Percentiles rank a stretch among this genome's conserved stretches.
Evolutionary conservation across 2,888 invertebrate species (phyloP).

Genomic region (Drosophila rellima): DNA sequence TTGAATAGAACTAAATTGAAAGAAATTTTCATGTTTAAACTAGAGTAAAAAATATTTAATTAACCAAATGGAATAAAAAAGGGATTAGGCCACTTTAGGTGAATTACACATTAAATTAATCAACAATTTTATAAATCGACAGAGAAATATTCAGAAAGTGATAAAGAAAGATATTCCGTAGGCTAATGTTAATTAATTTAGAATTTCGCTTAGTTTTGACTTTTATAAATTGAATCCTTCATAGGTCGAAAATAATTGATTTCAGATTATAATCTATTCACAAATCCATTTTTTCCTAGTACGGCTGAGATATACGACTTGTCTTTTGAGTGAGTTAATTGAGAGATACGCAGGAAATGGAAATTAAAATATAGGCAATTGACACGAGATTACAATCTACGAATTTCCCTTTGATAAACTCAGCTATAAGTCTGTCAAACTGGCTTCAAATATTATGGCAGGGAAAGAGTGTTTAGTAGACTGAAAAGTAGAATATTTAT

Average conservation of each 20-base stretch:
- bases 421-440: neutral
- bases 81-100: neutral
- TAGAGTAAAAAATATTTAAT: neutral
- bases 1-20: neutral
- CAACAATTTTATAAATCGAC: too few species aligned
- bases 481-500: neutral
- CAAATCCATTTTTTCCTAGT: neutral
- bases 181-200: too few species aligned
- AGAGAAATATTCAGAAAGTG: neutral
- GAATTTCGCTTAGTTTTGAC: too few species aligned
- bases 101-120: too few species aligned
- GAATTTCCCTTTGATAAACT: neutral
- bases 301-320: too few species aligned
- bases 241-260: neutral
- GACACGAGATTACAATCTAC: slow-evolving; percentile 5
- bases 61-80: neutral
- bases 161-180: too few species aligned
- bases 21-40: neutral
- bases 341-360: slow-evolving; percentile 1
- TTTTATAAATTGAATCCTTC: too few species aligned
- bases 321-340: too few species aligned
- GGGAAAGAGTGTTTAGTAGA: neutral
- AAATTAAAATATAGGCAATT: slow-evolving; percentile 6
- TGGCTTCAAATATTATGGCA: neutral
- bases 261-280: neutral